Base-by-base conservation (phyloP, 1,140 invertebrate species). In the Tribolium madens region DNA sequence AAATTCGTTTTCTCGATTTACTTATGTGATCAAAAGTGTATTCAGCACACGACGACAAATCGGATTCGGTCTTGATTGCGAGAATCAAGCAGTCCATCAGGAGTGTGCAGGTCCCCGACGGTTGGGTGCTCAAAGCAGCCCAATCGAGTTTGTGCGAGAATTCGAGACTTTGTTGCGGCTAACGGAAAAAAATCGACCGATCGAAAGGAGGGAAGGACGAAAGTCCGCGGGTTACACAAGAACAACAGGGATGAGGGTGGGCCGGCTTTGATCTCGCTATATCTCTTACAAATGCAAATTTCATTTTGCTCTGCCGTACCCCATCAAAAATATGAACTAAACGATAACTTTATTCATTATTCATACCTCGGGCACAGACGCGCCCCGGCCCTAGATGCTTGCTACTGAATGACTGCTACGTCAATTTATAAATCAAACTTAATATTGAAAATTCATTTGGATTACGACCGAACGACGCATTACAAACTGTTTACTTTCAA, bases 341-440 rank as follows among this genome's bases (percentile, higher is more conserved):
- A 86, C 85, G 84, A 86, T 86, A 85, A 86, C 84, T 84, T 81
- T 85, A 85, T 86, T 85, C 83, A 86, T 86, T 86, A 86, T 86
- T 86, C 84, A 86, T 86, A 84, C 84, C 84, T 82, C 81, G 78
- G 80, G 84, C 83, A 80, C 73, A 42, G 26, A 64, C 36, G 36
- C 73, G 68, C 75, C 79, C 68, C 78, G 76, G 78, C 76, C 73
- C 75, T 36, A 36, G 18, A 68, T 68, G 26, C 13, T 42, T 26
- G 53, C 57, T 33, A 9, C 57, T 31, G 31, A 1, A 64, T 57
- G 52, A 57, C 52, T 57, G 52, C 17, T 26, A 57, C 52, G 17
- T 4, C 52, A 57, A 57, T 57, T 57, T 57, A 57, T 57, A 57
- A 57, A 57, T 57, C 52, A 57, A 57, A 57, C 52, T 57, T 57